Conservation (phyloP, 2,888 invertebrate species). For the Ophioninae sp. region DNA sequence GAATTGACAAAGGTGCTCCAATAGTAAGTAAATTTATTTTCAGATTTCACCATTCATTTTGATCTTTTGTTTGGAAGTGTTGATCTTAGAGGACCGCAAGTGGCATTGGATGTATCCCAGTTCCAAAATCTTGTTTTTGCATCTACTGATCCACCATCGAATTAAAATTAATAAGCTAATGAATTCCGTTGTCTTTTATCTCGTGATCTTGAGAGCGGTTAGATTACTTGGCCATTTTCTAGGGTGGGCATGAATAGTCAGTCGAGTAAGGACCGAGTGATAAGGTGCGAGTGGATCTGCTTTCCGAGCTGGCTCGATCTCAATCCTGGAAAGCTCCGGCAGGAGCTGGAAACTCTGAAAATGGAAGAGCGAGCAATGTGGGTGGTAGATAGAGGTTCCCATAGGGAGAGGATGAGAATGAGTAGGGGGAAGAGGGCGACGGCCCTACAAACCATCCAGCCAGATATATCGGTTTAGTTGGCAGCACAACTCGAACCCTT, state of each 20-base stretch:
- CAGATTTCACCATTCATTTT: background rate
- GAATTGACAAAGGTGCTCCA: background rate
- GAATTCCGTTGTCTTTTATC: conserved; percentile 75
- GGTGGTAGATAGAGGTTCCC: background rate
- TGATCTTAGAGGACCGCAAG: background rate
- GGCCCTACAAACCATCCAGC: conserved; percentile 48
- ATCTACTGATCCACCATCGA: conserved; percentile 61
- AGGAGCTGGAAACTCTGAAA: conserved; percentile 68
- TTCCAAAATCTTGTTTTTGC: conserved; percentile 24
- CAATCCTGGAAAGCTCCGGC: conserved; percentile 46
- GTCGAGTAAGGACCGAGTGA: conserved; percentile 37
- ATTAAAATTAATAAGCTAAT: conserved; percentile 77
- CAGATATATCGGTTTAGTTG: conserved; percentile 75
- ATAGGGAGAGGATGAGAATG: background rate
- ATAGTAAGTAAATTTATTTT: background rate
- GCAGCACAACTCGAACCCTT: conserved; percentile 71
- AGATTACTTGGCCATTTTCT: conserved; percentile 4
- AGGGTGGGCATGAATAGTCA: conserved; percentile 21
- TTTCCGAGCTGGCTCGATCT: conserved; percentile 30
- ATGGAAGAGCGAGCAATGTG: conserved; percentile 45
- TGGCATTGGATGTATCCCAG: background rate
- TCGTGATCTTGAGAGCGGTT: conserved; percentile 68
- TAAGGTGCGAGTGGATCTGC: conserved; percentile 24
- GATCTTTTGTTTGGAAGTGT: background rate
- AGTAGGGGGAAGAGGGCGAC: background rate